Conservation (phyloP, 2,888 invertebrate genomes). For the Dynastes hyllus region DNA sequence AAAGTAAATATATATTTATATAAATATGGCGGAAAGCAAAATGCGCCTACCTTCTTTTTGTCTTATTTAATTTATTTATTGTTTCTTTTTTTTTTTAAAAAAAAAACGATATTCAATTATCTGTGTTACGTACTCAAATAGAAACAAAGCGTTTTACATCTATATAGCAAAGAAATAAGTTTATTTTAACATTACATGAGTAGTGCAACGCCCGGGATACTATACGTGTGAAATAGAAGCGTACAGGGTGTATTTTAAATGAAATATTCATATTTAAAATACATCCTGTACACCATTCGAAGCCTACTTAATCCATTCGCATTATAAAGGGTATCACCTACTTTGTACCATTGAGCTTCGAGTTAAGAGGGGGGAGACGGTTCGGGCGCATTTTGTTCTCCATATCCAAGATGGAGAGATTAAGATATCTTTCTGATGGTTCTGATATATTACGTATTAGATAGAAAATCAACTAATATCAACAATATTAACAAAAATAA, state of each 20-base stretch:
- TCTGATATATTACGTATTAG: constrained; percentile 36
- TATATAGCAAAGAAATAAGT: not conserved
- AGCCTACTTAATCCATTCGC: too few relatives aligned
- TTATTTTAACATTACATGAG: not conserved
- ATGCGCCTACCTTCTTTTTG: constrained; percentile 37
- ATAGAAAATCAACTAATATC: constrained; percentile 23
- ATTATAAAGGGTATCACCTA: too few relatives aligned
- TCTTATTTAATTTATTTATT: not conserved
- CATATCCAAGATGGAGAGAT: constrained; percentile 30
- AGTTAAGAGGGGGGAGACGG: not conserved
- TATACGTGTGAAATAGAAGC: not conserved
- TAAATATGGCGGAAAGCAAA: constrained; percentile 50
- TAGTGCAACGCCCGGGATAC: too few relatives aligned
- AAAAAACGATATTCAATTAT: not conserved
- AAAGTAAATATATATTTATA: constrained; percentile 25
- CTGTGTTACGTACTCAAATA: constrained; percentile 16
- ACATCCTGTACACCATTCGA: too few relatives aligned
- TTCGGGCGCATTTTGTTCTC: constrained; percentile 36
- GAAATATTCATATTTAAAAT: not conserved
- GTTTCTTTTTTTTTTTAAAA: not conserved
- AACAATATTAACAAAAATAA: constrained; percentile 23
- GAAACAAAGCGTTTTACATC: not conserved
- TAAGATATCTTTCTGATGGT: constrained; percentile 29
- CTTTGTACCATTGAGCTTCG: too few relatives aligned
- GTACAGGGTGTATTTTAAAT: constrained; percentile 2